These are phyloP conservation scores for Lysandra bellargus DNA, from an alignment of 2,888 invertebrate species.

Conservation along the genomic window DNA sequence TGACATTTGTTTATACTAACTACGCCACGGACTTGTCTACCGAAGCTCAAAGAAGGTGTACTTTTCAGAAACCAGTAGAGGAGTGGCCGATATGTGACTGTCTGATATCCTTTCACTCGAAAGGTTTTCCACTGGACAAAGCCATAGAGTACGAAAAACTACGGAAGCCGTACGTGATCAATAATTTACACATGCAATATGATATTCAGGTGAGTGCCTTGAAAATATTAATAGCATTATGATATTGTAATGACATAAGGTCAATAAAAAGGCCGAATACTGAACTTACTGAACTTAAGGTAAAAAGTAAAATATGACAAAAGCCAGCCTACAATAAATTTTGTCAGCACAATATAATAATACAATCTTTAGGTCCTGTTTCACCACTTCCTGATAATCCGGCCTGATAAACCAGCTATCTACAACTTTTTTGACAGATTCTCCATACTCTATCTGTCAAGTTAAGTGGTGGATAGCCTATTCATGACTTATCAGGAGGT, in stretches of 20 bases:
- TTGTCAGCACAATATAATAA: too few species aligned
- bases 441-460: too few species aligned
- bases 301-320: too few species aligned
- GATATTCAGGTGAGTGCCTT: slow-evolving; percentile 88
- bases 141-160: slow-evolving; percentile 97
- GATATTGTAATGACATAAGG: too few species aligned
- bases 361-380: too few species aligned
- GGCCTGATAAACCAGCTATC: too few species aligned
- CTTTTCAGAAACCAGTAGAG: slow-evolving; percentile 92
- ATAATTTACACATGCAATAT: slow-evolving; percentile 99
- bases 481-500: too few species aligned
- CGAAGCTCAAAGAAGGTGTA: slow-evolving; percentile 18
- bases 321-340: too few species aligned
- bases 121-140: slow-evolving; percentile 98
- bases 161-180: slow-evolving; percentile 97
- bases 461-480: too few species aligned
- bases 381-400: too few species aligned
- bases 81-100: slow-evolving; percentile 99
- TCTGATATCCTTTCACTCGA: slow-evolving; percentile 98
- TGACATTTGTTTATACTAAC: background rate
- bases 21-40: background rate
- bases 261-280: too few species aligned
- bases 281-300: too few species aligned
- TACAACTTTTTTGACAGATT: background rate
- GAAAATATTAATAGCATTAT: background rate